These are phyloP conservation scores for Perognathus longimembris DNA, from an alignment of 2,113 vertebrate genomes.

Conservation along the genomic window DNA sequence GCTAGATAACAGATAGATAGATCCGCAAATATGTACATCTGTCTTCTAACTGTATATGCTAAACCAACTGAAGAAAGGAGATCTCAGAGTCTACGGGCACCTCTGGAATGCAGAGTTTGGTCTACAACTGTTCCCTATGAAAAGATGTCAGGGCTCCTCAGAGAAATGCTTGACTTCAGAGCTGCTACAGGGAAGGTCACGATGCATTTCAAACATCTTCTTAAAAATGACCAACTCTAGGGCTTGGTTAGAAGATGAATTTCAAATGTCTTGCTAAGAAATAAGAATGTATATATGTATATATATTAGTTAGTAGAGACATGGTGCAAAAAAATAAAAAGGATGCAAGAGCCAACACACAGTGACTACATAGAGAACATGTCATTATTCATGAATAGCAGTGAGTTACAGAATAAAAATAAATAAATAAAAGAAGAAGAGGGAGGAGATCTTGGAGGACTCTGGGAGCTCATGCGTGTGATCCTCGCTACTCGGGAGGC, in stretches of 20 bases:
- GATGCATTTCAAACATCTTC: background rate
- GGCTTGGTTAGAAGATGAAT: background rate
- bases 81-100: background rate
- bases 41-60: background rate
- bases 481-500: no score
- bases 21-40: background rate
- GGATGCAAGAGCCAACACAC: background rate
- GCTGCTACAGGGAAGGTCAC: background rate
- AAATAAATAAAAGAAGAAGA: background rate
- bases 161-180: background rate
- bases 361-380: background rate
- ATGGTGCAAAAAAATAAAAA: background rate
- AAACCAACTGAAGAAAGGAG: background rate
- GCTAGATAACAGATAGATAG: no score
- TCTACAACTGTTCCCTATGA: background rate
- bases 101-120: background rate
- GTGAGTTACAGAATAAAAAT: background rate
- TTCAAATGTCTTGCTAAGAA: background rate
- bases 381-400: background rate
- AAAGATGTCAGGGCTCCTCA: background rate
- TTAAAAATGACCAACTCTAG: background rate
- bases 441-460: no score
- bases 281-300: no score
- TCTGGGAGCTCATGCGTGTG: no score
- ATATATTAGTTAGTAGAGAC: background rate